Evolutionary conservation across 2,797 vertebrate genomes (phyloP), one percentile per base, ranked within the genome.

Genomic region (Sebastes itinus): DNA sequence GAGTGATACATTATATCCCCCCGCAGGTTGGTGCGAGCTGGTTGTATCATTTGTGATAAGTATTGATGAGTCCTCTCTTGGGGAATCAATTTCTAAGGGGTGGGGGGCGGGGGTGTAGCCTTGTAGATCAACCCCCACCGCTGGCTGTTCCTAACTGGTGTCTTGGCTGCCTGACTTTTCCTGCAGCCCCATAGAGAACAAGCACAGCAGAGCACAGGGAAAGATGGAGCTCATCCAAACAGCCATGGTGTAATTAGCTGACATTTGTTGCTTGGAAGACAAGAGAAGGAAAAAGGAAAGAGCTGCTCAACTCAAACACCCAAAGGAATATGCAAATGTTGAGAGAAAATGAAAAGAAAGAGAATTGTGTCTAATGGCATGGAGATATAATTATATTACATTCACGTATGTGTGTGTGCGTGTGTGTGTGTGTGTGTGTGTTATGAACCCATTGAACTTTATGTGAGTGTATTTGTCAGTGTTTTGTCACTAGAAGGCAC

Each of bases 201-300:
- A 83, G 81, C 86, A 88, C 86, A 84, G 87, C 81, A 61, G 87
- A 91, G 90, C 79, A 78, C 80, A 32, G 86, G 86, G 80, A 93
- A 88, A 89, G 81, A 88, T 91, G 92, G 92, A 93, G 82, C 84
- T 87, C 91, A 75, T 94, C 92, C 93, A 93, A 94, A 93, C 88
- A 93, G 88, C 92, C 78, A 89, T 88, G 88, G 81, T 90, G 87
- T 92, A 93, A 93, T 94, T 93, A 93, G 90, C 85, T 90, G 90
- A 93, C 93, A 91, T 94, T 94, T 93, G 94, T 94, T 93, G 92
- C 93, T 92, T 90, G 87, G 91, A 91, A 94, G 90, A 92, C 91
- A 90, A 92, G 88, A 85, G 83, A 83, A 84, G 88, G 78, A 58
- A 88, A 86, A 77, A 75, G 68, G 85, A 78, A 86, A 85, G 92